phyloP scores from a whole-genome alignment of 2,113 vertebrate genomes.

The Eclectus roratus region DNA sequence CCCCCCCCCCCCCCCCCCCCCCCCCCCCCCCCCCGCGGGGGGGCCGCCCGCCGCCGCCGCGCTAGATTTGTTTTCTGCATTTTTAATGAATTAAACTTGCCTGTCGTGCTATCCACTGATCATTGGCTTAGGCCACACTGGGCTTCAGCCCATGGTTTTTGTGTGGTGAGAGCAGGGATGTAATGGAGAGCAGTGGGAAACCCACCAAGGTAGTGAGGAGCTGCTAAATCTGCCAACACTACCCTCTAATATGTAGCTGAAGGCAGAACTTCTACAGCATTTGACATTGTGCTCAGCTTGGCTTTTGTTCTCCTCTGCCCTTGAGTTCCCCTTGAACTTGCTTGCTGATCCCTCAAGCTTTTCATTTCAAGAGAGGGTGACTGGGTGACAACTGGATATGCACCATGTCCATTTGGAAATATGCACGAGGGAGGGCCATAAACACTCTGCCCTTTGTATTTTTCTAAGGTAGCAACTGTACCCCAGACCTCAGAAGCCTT shows the following conservation, averaged over 20 bases:
- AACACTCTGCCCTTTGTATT: neutral
- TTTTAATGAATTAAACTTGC: neutral
- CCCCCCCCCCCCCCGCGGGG: too few species aligned
- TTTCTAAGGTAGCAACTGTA: neutral
- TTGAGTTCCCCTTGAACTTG: neutral
- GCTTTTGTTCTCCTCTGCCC: neutral
- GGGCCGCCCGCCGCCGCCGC: too few species aligned
- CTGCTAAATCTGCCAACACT: neutral
- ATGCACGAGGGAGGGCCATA: neutral
- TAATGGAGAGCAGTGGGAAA: neutral
- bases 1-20: too few species aligned
- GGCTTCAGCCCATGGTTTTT: neutral
- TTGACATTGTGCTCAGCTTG: neutral
- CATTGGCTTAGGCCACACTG: neutral
- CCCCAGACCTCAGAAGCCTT: neutral
- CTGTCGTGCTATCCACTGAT: neutral
- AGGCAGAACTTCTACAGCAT: neutral
- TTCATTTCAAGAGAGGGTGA: neutral
- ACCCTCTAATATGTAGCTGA: neutral
- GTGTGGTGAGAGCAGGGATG: neutral
- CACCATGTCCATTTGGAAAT: neutral
- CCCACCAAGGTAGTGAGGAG: rapidly evolving
- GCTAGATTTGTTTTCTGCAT: neutral
- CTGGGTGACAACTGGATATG: neutral
- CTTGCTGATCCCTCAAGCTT: neutral